Base-by-base conservation (phyloP, 2,888 invertebrate species). In the Polietes domitor region DNA sequence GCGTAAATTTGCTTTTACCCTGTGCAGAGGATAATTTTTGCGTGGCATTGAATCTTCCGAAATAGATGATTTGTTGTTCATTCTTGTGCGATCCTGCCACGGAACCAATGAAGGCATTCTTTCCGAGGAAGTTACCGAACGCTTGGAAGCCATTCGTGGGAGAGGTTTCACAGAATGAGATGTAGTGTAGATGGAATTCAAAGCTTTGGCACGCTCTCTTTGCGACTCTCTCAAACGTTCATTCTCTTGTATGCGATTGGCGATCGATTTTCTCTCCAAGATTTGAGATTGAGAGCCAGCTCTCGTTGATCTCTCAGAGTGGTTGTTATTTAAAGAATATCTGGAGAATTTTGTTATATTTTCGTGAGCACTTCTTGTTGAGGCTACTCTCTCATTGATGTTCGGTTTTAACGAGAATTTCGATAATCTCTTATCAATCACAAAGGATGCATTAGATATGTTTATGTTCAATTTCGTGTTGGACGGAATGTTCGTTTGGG, bases 401-500 rank as follows among this genome's bases (percentile, higher is more conserved):
- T 37, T 63, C 17, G 7, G 7, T 37, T 9, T 9, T 37, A 82
- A 2, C 0, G 82, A 83, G 41, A 88, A 88, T 76, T 90, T 89
- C 55, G 90, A 89, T 10, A 88, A 74, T 9, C 83, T 87, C 76
- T 89, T 89, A 65, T 89, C 87, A 47, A 88, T 88, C 21, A 83
- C 50, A 58, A 89, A 87, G 2, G 63, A 76, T 10, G 77, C 32
- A 2, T 82, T 68, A 1, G 87, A 84, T 15, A 43, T 5, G 6
- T 43, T 68, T 0, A 68, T 43, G 7, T 68, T 68, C 4, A 68
- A 21, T 43, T 68, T 21, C 2, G 12, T 43, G 19, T 68, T 43
- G 41, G 43, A 24, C 19, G 41, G 4, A 7, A n/a, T 47, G n/a
- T 47, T 47, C n/a, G 47, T n/a, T n/a, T 47, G 15, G n/a, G 2